phyloP scores from a whole-genome alignment of 2,888 invertebrate species.

The Conistra vaccinii region DNA sequence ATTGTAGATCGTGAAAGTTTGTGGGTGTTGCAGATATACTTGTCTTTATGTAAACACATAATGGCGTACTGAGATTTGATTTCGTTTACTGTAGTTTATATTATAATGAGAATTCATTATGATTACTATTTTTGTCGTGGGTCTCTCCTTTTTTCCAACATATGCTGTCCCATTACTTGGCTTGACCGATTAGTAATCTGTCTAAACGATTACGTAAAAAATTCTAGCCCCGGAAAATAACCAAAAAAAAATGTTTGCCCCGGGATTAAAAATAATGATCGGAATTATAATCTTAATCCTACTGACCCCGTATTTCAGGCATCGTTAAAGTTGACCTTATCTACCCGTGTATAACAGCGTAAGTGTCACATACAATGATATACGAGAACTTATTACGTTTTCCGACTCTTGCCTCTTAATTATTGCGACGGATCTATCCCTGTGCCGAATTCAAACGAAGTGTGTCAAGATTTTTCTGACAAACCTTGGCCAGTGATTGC shows the following conservation, averaged over 20 bases:
- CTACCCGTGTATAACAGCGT: conserved; percentile 11
- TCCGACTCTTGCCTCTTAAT: conserved; percentile 34
- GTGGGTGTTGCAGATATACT: background rate
- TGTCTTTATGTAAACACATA: background rate
- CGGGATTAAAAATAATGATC: conserved; percentile 6
- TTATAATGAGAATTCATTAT: background rate
- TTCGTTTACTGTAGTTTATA: background rate
- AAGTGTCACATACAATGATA: conserved; percentile 21
- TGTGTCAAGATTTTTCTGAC: conserved; percentile 35
- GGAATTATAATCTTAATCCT: conserved; percentile 17
- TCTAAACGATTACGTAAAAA: background rate
- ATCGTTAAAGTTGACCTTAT: conserved; percentile 48
- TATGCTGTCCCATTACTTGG: background rate
- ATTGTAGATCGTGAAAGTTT: background rate
- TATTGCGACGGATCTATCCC: conserved; percentile 28
- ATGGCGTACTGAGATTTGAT: too few species aligned
- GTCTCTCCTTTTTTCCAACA: background rate
- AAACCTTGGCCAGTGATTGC: conserved; percentile 15
- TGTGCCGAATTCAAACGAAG: conserved; percentile 37
- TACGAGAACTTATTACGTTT: conserved; percentile 27
- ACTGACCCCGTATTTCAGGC: conserved; percentile 22
- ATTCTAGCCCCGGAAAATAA: background rate
- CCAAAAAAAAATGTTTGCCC: background rate
- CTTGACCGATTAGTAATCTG: background rate
- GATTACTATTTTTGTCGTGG: background rate